Base-by-base conservation (phyloP, 2,797 vertebrate species). In the Eidolon dupreanum region DNA sequence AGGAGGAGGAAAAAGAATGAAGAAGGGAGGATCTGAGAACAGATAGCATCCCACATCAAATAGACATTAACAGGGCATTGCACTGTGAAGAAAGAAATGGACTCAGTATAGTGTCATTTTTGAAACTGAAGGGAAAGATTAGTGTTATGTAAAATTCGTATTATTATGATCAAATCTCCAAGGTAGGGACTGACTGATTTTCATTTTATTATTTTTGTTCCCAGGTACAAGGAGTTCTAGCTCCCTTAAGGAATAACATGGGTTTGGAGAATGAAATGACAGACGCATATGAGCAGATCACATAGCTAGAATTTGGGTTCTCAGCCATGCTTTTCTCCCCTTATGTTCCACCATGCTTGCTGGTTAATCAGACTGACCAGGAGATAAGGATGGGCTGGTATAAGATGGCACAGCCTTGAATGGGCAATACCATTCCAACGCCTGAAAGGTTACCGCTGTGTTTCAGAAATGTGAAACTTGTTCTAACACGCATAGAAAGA, bases 401-500 rank as follows among this genome's bases (percentile, higher is more conserved):
- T 49, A 43, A 59, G 28, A 49, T 8, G 12, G 28, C 19, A 20
- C 36, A 66, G n/a, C 17, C 33, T n/a, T 36, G 70, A n/a, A 17
- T 3, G 28, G 11, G 12, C n/a, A 24, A 7, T 16, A 28, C 6
- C 13, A 36, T 11, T 63, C 49, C 28, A 2, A 8, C 19, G 6
- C 46, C 22, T 26, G 11, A 49, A 78, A 92, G 17, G 0, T 4
- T 20, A 31, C 8, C 55, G 16, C 38, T 20, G 41, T n/a, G 33
- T 88, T 79, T 71, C 38, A n/a, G 79, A 97, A 95, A 51, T 15
- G 22, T 33, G 51, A 83, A 49, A 31, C 24, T 12, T 46, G 3
- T 78, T 63, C 49, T 78, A 51, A 41, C 68, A 73, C 8, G 5
- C 49, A 20, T 51, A 22, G 83, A 94, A 95, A 92, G 53, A 71